Conservation (phyloP, 2,797 vertebrate genomes). For the Paguma larvata region DNA sequence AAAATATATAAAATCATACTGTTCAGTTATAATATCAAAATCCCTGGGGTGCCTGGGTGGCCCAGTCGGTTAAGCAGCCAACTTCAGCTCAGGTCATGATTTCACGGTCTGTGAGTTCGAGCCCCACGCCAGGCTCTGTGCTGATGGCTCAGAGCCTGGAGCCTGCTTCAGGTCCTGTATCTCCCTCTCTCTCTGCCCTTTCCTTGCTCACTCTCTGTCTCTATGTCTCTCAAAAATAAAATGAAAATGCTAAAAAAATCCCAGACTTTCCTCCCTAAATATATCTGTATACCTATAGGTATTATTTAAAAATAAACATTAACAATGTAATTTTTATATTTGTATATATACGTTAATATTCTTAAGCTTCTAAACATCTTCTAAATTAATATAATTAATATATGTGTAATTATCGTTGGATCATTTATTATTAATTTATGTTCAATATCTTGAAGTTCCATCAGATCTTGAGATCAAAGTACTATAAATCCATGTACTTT, state of each 20-base stretch:
- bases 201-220: no score
- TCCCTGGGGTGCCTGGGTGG: background rate
- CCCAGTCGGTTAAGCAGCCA: no score
- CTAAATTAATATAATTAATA: background rate
- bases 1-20: background rate
- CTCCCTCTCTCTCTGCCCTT: no score
- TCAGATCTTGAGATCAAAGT: background rate
- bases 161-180: no score
- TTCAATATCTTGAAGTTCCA: background rate
- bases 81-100: no score
- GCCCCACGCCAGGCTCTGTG: no score
- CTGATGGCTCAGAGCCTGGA: no score
- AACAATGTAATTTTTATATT: background rate
- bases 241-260: background rate
- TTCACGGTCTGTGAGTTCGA: no score
- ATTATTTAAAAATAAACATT: background rate
- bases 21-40: background rate
- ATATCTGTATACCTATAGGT: background rate
- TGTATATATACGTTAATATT: background rate
- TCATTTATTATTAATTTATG: background rate
- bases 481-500: background rate
- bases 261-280: background rate
- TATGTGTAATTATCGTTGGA: background rate
- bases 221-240: no score
- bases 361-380: background rate